A percentile compares a stretch with the other conserved stretches of the same genome.
Conservation (phyloP, 53 echinoderm and acorn worm genomes). For the Arbacia lixula region DNA sequence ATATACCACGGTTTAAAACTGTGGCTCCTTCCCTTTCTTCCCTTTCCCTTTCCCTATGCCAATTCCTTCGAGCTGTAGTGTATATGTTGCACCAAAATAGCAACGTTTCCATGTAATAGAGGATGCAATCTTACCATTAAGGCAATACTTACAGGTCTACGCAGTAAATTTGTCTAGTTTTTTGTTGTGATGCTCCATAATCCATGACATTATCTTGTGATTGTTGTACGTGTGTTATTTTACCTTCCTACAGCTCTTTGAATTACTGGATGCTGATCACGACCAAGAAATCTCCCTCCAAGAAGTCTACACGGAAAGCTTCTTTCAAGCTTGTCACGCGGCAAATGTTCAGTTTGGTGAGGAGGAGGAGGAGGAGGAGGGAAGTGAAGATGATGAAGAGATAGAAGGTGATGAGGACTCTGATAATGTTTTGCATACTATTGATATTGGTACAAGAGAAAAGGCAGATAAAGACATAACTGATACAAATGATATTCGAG, state of each 20-base stretch:
- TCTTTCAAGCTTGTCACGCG: background rate
- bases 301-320: slow-evolving; percentile 58
- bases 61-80: too few relatives aligned
- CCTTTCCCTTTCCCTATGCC: too few relatives aligned
- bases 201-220: too few relatives aligned
- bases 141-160: too few relatives aligned
- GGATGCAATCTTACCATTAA: too few relatives aligned
- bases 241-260: slow-evolving; percentile 67
- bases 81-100: too few relatives aligned
- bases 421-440: background rate
- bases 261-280: slow-evolving; percentile 61
- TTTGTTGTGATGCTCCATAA: too few relatives aligned
- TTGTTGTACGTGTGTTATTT: too few relatives aligned
- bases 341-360: background rate
- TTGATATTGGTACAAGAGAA: background rate
- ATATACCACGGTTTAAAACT: too few relatives aligned
- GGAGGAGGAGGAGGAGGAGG: background rate
- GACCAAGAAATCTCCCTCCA: slow-evolving; percentile 57
- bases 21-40: too few relatives aligned
- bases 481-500: background rate
- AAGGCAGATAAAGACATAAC: background rate
- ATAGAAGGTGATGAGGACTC: background rate
- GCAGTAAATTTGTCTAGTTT: too few relatives aligned
- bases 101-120: too few relatives aligned
- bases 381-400: background rate